Percentiles rank a stretch among this genome's conserved stretches.
Conservation (phyloP, 2,113 vertebrate species). For the Aythya baeri region DNA sequence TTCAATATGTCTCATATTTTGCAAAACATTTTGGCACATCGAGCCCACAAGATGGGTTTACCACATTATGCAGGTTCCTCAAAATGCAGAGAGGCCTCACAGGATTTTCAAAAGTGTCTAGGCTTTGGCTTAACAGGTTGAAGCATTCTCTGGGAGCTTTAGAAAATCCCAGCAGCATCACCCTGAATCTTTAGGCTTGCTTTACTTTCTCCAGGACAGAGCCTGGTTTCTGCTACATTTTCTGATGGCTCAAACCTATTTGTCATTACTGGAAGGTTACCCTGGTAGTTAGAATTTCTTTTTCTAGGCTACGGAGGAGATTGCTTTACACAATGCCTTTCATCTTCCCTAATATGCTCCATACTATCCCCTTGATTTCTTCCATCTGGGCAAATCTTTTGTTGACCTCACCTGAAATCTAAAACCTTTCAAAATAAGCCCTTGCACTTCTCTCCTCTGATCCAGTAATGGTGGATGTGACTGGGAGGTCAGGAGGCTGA, state of each 20-base stretch:
- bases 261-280: not conserved
- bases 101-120: not conserved
- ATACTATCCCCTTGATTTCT: conserved; percentile 59
- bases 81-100: not conserved
- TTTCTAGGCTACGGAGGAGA: conserved; percentile 20
- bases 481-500: conserved; percentile 49
- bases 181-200: not conserved
- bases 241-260: not conserved
- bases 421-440: conserved; percentile 61
- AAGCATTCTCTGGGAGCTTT: not conserved
- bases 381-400: conserved; percentile 64
- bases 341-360: conserved; percentile 49
- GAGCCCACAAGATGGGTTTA: not conserved
- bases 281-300: conserved; percentile 5
- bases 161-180: not conserved
- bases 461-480: not conserved
- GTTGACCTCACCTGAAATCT: conserved; percentile 63
- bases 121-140: not conserved
- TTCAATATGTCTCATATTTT: not conserved
- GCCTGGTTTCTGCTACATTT: conserved; percentile 6
- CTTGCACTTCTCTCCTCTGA: conserved; percentile 22
- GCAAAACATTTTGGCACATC: accelerated
- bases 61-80: not conserved
- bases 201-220: not conserved
- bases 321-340: conserved; percentile 31